These are phyloP conservation scores for Drosophila micromelanica DNA, from an alignment of 1,140 invertebrate genomes.

Conservation along the genomic window DNA sequence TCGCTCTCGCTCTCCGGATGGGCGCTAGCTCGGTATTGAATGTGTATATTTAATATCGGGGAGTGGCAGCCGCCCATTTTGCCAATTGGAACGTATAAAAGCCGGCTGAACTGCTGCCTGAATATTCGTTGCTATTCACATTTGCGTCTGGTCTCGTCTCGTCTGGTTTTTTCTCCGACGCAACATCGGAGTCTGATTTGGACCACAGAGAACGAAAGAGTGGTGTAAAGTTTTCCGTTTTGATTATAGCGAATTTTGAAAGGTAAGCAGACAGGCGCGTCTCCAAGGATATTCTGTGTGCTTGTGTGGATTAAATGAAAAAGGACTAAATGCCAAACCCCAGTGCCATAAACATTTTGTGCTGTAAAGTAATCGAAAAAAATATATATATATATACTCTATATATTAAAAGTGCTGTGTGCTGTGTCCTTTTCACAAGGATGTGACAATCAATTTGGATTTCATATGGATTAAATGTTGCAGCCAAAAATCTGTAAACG, in stretches of 20 bases:
- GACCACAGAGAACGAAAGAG: slow-evolving; percentile 60
- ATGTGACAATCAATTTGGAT: slow-evolving; percentile 22
- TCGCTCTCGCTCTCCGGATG: slow-evolving; percentile 1
- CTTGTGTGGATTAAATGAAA: slow-evolving; percentile 17
- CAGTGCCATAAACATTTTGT: slow-evolving; percentile 16
- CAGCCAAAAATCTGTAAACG: background rate
- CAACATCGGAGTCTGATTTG: slow-evolving; percentile 60
- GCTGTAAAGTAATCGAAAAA: background rate
- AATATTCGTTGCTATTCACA: slow-evolving; percentile 55
- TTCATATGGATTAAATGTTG: slow-evolving; percentile 24
- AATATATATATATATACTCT: slow-evolving; percentile 2
- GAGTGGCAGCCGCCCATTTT: slow-evolving; percentile 51
- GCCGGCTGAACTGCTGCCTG: slow-evolving; percentile 40
- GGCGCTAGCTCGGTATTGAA: slow-evolving; percentile 22
- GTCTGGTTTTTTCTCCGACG: slow-evolving; percentile 60
- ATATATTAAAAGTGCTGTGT: slow-evolving; percentile 27
- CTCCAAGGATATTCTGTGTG: slow-evolving; percentile 65
- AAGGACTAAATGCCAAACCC: slow-evolving; percentile 5
- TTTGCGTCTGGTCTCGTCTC: slow-evolving; percentile 83
- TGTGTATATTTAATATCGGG: slow-evolving; percentile 36
- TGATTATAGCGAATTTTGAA: slow-evolving; percentile 51
- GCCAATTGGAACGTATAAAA: slow-evolving; percentile 53
- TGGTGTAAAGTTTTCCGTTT: slow-evolving; percentile 39
- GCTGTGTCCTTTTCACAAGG: slow-evolving; percentile 28
- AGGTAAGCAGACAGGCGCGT: slow-evolving; percentile 64